These are phyloP conservation scores for Eutolmus rufibarbis DNA, from an alignment of 2,888 invertebrate genomes.

Conservation along the genomic window DNA sequence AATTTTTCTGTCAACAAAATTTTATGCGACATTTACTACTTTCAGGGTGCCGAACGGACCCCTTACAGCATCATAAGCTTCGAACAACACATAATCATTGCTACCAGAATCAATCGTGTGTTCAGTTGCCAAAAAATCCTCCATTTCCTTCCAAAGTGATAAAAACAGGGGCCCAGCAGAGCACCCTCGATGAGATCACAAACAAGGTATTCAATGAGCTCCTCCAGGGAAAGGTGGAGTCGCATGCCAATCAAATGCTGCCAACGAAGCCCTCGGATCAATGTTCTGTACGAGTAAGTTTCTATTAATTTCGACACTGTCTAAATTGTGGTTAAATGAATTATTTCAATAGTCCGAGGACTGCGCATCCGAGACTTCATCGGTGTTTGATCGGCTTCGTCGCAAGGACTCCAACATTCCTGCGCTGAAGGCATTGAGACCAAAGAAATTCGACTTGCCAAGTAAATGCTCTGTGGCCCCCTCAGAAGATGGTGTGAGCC, in stretches of 20 bases:
- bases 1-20: not conserved
- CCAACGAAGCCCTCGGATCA: conserved; percentile 62
- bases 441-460: conserved; percentile 53
- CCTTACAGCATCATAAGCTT: conserved; percentile 43
- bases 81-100: conserved; percentile 23
- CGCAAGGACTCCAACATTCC: conserved; percentile 67
- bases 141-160: conserved; percentile 32
- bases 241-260: conserved; percentile 52
- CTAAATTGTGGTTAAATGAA: not conserved
- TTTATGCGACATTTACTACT: not conserved
- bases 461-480: conserved; percentile 50
- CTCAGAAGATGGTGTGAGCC: conserved; percentile 47
- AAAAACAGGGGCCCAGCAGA: conserved; percentile 51
- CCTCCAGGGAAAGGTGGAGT: conserved; percentile 70
- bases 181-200: conserved; percentile 74
- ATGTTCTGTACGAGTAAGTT: conserved; percentile 67
- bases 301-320: not conserved
- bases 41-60: conserved; percentile 36
- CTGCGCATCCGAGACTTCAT: conserved; percentile 76
- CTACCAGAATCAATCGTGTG: conserved; percentile 35
- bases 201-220: conserved; percentile 80
- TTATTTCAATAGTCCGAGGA: conserved; percentile 65
- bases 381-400: conserved; percentile 72
- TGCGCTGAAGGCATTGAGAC: conserved; percentile 52
- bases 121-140: conserved; percentile 32